Evolutionary conservation across 2,888 invertebrate species (phyloP).

Genomic region (Tridacna crocea): DNA sequence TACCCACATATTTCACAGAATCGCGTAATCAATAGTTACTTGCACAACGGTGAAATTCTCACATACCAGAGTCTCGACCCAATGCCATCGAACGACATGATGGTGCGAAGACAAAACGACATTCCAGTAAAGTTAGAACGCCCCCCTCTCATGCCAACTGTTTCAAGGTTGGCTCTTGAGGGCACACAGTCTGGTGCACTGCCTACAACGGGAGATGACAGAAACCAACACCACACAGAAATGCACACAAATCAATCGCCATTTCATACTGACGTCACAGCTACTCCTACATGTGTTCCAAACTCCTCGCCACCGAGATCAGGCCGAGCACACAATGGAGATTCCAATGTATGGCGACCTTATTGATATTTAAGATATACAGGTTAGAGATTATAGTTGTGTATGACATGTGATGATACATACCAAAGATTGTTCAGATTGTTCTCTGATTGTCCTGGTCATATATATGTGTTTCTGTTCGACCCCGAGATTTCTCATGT

Average conservation of each 20-base stretch:
- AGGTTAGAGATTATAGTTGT: slow-evolving; percentile 12
- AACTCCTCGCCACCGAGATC: slow-evolving; percentile 56
- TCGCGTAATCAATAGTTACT: slow-evolving; percentile 72
- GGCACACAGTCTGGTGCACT: slow-evolving; percentile 30
- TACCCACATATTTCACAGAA: slow-evolving; percentile 82
- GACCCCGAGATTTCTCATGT: background rate
- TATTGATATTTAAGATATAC: slow-evolving; percentile 61
- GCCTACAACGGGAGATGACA: slow-evolving; percentile 54
- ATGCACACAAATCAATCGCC: slow-evolving; percentile 62
- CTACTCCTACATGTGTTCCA: slow-evolving; percentile 28
- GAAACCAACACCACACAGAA: slow-evolving; percentile 52
- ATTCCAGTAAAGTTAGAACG: slow-evolving; percentile 62
- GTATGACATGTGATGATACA: background rate
- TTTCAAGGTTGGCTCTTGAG: slow-evolving; percentile 58
- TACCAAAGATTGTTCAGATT: slow-evolving; percentile 25
- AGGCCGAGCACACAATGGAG: slow-evolving; percentile 58
- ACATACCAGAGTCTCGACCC: slow-evolving; percentile 71
- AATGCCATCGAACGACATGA: slow-evolving; percentile 44
- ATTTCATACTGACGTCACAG: slow-evolving; percentile 45
- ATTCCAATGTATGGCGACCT: slow-evolving; percentile 74
- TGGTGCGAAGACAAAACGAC: slow-evolving; percentile 53
- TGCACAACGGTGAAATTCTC: slow-evolving; percentile 72
- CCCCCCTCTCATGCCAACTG: slow-evolving; percentile 57
- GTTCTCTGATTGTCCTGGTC: background rate
- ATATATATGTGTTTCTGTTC: background rate